Evolutionary conservation across 2,888 invertebrate species (phyloP).

Genomic region (Drosophila vallismaia): DNA sequence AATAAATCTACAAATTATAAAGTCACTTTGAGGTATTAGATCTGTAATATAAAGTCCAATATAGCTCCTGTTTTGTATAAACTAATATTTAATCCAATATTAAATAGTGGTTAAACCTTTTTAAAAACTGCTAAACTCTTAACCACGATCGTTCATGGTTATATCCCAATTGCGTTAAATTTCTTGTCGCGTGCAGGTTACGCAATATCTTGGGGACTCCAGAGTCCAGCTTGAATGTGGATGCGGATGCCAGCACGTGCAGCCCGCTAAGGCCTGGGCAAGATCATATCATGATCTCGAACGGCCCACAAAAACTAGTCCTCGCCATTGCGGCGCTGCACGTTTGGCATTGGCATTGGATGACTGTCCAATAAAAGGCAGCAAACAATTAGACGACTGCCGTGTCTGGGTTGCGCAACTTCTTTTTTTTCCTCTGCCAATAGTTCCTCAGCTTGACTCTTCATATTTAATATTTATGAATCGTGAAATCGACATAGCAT

Average conservation of each 20-base stretch:
- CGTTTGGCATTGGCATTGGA: slow-evolving; percentile 43
- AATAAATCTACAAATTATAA: slow-evolving; percentile 1
- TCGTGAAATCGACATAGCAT: slow-evolving; percentile 17
- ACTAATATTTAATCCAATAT: neutral
- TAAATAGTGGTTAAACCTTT: neutral
- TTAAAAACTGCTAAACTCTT: neutral
- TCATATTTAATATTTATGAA: slow-evolving; percentile 40
- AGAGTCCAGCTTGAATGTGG: slow-evolving; percentile 8
- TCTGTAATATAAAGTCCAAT: neutral
- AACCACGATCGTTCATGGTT: slow-evolving; percentile 14
- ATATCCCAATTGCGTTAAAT: slow-evolving; percentile 57
- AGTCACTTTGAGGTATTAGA: too few relatives aligned
- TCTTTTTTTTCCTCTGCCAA: slow-evolving; percentile 7
- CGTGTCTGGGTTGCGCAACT: slow-evolving; percentile 25
- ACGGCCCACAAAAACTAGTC: slow-evolving; percentile 59
- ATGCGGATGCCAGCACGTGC: slow-evolving; percentile 72
- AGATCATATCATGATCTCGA: slow-evolving; percentile 18
- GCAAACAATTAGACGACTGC: slow-evolving; percentile 73
- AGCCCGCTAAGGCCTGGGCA: slow-evolving; percentile 53
- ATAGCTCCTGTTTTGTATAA: neutral
- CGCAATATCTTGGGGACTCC: slow-evolving; percentile 57
- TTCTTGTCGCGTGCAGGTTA: slow-evolving; percentile 74
- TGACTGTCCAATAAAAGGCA: slow-evolving; percentile 70
- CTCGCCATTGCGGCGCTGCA: slow-evolving; percentile 55
- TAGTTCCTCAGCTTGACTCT: slow-evolving; percentile 9